Conservation (phyloP, 2,888 invertebrate genomes). For the Ectemnius continuus region DNA sequence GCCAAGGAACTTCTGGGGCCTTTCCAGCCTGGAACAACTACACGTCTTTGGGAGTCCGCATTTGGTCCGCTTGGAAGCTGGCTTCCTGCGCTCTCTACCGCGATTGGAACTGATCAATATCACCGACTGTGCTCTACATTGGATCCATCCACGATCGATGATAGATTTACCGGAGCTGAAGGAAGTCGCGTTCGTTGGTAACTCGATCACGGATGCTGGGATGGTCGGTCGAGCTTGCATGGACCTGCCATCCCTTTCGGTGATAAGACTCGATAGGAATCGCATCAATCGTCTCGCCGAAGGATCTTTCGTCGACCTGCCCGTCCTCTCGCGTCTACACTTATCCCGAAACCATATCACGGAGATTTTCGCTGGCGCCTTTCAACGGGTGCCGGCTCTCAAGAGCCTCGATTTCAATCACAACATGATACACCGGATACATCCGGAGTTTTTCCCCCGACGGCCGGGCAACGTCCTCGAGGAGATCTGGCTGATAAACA, state of each 20-base stretch:
- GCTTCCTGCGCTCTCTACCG: slow-evolving; percentile 84
- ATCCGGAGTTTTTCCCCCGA: slow-evolving; percentile 89
- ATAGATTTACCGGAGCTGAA: slow-evolving; percentile 85
- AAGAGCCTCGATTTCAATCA: slow-evolving; percentile 87
- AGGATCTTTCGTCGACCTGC: slow-evolving; percentile 89
- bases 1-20: slow-evolving; percentile 84
- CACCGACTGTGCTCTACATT: slow-evolving; percentile 86
- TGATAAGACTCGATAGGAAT: slow-evolving; percentile 86
- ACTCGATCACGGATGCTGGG: slow-evolving; percentile 87
- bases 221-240: slow-evolving; percentile 89
- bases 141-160: slow-evolving; percentile 89
- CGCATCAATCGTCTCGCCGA: slow-evolving; percentile 85
- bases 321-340: slow-evolving; percentile 84
- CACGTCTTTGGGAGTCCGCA: slow-evolving; percentile 86
- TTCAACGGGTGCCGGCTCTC: slow-evolving; percentile 87
- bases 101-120: slow-evolving; percentile 86
- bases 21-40: slow-evolving; percentile 86
- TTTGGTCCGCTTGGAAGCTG: slow-evolving; percentile 85
- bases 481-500: slow-evolving; percentile 87
- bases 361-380: slow-evolving; percentile 88
- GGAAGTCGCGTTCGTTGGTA: slow-evolving; percentile 85
- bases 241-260: slow-evolving; percentile 86
- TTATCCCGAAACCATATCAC: slow-evolving; percentile 87
- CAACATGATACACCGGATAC: slow-evolving; percentile 87
- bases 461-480: slow-evolving; percentile 87